Base-by-base conservation (phyloP, 2,113 vertebrate species). In the Lichenostomus cassidix region DNA sequence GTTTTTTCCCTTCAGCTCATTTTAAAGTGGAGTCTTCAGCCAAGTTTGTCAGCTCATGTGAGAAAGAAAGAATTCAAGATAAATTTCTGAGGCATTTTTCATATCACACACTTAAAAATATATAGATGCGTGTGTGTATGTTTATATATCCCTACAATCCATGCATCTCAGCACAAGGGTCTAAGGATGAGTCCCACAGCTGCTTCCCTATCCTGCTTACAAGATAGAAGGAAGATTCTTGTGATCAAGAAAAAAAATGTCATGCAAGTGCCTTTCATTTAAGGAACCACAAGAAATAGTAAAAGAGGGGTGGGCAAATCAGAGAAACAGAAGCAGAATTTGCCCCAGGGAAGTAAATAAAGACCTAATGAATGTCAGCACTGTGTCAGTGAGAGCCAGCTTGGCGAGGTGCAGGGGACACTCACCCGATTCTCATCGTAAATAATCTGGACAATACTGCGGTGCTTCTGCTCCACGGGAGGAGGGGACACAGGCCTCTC, bases 361-460 rank as follows among this genome's bases (percentile, higher is more conserved):
- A 89, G 17, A n/a, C 3, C 6, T 19, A 9, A 19, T 0, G 39
- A 14, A 33, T 25, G 58, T 15, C 7, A 90, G 84, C 37, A 18
- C 2, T 1, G 4, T 0, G 80, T 77, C 44, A 65, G 81, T 3
- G 60, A 27, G 31, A 92, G 90, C n/a, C 67, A 15, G n/a, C 12
- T 12, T n/a, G 28, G 58, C 1, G 64, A 71, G 24, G 44, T 7
- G 53, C 64, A 31, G 39, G 12, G 23, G 29, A 53, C 9, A 53
- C 98, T 98, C 97, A 99, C 99, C 98, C 99, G 97, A 84, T 99
- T 99, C 95, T 99, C 99, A 90, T 99, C 99, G 21, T 99, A 99
- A 97, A 99, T 99, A 87, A 99, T 99, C 96, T 99, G 99, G 70
- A 99, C 99, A 69, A 99, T 99, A 97, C 99, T 99, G 96, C 99